A percentile compares a stretch with the other conserved stretches of the same genome.
These are phyloP conservation scores for Pangasius krempfi DNA, from an alignment of 2,797 vertebrate genomes.

Conservation along the genomic window DNA sequence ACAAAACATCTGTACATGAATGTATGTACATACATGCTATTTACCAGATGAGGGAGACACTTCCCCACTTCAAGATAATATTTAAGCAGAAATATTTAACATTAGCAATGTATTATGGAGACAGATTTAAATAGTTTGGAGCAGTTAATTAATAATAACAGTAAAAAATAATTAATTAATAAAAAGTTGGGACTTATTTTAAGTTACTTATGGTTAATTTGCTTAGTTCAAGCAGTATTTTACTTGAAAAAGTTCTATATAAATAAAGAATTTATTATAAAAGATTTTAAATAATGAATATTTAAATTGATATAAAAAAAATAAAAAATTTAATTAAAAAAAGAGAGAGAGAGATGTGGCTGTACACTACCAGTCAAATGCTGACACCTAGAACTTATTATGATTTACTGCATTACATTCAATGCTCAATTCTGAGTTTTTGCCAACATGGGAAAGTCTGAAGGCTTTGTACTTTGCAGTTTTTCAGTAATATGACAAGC, in stretches of 20 bases:
- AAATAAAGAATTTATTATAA: not conserved
- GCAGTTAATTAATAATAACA: not conserved
- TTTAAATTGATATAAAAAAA: not conserved
- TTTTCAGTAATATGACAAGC: not conserved
- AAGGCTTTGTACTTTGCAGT: not conserved
- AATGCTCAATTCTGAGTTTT: not conserved
- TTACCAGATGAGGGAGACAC: constrained; percentile 28
- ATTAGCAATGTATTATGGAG: not conserved
- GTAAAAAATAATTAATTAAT: no score
- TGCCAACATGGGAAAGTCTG: not conserved
- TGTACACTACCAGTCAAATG: not conserved
- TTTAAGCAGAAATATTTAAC: not conserved
- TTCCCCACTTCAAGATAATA: not conserved
- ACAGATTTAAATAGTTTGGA: not conserved
- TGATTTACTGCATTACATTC: not conserved
- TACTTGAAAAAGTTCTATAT: not conserved
- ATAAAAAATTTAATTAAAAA: not conserved
- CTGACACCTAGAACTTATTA: not conserved
- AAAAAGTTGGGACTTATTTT: no score
- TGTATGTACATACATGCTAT: not conserved
- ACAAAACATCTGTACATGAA: not conserved
- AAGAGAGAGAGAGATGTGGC: not conserved
- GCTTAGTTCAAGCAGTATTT: not conserved
- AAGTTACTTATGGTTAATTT: not conserved
- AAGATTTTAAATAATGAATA: not conserved